phyloP scores from a whole-genome alignment of 2,888 invertebrate species.

The Adelphocoris suturalis region DNA sequence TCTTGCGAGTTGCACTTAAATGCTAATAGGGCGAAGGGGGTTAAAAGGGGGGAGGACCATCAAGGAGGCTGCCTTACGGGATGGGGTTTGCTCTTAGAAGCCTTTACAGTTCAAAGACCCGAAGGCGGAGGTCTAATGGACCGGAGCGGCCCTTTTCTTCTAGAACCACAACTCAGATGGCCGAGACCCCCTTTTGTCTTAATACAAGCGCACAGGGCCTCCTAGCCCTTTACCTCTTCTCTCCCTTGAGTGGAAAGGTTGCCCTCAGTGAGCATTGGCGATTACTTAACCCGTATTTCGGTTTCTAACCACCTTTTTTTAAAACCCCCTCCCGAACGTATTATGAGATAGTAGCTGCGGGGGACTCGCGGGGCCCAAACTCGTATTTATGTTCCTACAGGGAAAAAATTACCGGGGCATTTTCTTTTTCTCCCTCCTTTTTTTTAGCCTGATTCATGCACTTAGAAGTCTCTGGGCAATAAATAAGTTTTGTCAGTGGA shows the following conservation, averaged over 20 bases:
- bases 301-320: neutral
- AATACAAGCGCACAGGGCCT: neutral
- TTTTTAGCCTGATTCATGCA: slow-evolving; percentile 12
- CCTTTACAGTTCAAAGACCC: slow-evolving; percentile 28
- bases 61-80: neutral
- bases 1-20: slow-evolving; percentile 36
- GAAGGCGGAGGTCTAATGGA: slow-evolving; percentile 32
- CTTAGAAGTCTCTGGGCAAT: neutral
- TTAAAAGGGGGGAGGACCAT: neutral
- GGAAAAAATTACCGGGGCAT: neutral
- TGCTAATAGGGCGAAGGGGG: slow-evolving; percentile 9
- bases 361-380: neutral
- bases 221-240: slow-evolving; percentile 1
- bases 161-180: slow-evolving; percentile 7
- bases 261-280: neutral
- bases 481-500: neutral
- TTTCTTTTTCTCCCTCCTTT: neutral
- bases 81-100: slow-evolving; percentile 18
- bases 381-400: neutral
- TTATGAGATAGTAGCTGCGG: neutral
- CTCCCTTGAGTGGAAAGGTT: neutral
- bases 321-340: neutral
- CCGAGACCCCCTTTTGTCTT: slow-evolving; percentile 24
- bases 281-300: slow-evolving; percentile 10
- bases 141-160: slow-evolving; percentile 15